phyloP scores from a whole-genome alignment of 2,113 vertebrate genomes.

The Pelecanoides urinatrix region DNA sequence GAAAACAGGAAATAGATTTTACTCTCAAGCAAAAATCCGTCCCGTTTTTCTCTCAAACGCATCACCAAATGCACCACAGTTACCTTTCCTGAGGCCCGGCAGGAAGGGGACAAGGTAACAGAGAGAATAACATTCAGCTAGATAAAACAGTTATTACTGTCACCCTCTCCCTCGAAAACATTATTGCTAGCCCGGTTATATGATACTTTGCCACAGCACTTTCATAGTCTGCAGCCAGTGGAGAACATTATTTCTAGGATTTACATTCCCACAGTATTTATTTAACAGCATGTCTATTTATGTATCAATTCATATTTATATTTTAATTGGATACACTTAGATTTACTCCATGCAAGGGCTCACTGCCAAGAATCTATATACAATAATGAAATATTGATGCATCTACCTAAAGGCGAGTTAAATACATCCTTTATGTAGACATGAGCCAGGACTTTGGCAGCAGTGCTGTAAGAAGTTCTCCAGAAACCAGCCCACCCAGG shows the following conservation, averaged over 20 bases:
- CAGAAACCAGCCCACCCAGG: constrained; percentile 66
- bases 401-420: constrained; percentile 9
- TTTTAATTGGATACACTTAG: neutral
- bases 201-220: neutral
- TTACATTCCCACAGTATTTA: neutral
- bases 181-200: neutral
- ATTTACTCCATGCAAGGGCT: neutral
- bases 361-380: neutral
- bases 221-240: neutral
- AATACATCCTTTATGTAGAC: neutral
- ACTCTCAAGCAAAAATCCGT: neutral
- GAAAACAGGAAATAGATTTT: neutral
- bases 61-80: neutral
- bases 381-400: neutral
- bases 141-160: neutral
- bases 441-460: constrained; percentile 19
- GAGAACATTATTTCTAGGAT: neutral
- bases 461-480: constrained; percentile 19
- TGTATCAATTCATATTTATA: neutral
- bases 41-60: neutral
- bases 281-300: neutral
- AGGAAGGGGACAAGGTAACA: neutral
- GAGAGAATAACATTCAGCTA: neutral
- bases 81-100: neutral
- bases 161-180: neutral